Evolutionary conservation across 2,113 vertebrate species (phyloP).

Genomic region (Agelaius phoeniceus): DNA sequence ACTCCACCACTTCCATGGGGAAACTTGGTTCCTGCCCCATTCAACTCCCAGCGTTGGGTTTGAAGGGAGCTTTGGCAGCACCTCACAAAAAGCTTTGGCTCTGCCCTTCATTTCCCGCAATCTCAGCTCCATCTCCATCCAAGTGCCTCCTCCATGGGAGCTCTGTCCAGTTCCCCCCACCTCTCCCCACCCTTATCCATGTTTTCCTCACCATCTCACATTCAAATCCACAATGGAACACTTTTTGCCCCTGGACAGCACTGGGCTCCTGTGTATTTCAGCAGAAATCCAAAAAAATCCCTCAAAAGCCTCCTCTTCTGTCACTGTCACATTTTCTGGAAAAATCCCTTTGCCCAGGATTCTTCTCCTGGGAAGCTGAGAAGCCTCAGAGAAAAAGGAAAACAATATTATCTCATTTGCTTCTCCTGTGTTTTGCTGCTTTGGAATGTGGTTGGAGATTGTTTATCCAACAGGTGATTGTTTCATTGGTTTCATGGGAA

Average conservation of each 20-base stretch:
- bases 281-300: background rate
- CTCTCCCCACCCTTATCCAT: background rate
- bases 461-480: no score
- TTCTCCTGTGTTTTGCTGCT: no score
- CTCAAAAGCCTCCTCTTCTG: background rate
- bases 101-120: background rate
- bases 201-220: background rate
- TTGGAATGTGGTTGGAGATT: no score
- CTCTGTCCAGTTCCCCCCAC: background rate
- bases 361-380: no score
- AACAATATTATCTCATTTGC: no score
- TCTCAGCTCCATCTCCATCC: background rate
- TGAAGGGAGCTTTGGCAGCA: background rate
- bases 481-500: no score
- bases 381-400: no score
- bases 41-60: background rate
- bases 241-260: background rate
- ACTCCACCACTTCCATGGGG: background rate
- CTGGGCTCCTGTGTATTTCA: fast-evolving
- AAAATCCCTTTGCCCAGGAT: no score
- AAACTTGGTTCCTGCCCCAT: background rate
- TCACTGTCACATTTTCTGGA: no score
- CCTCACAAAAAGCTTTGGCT: background rate
- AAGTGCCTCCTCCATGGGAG: background rate
- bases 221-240: fast-evolving